Conservation (phyloP, 2,888 invertebrate species). For the Platycheirus rosarum region DNA sequence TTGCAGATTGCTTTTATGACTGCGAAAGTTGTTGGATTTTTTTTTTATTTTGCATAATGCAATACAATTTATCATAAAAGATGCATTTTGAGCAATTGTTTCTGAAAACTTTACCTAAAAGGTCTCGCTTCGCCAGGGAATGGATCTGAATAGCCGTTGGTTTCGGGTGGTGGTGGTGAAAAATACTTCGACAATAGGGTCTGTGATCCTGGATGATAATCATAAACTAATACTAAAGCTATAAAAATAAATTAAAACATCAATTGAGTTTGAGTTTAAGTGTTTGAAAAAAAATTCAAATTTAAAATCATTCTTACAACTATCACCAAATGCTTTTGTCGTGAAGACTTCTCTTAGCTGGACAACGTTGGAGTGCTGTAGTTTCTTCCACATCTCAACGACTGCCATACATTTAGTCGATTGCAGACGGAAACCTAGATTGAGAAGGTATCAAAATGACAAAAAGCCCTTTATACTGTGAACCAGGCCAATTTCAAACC, state of each 20-base stretch:
- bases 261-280: too few relatives aligned
- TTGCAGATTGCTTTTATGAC: constrained; percentile 83
- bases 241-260: constrained; percentile 6
- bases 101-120: constrained; percentile 79
- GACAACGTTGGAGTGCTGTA: constrained; percentile 97
- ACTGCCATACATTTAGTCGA: constrained; percentile 92
- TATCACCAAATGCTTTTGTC: constrained; percentile 97
- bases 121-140: constrained; percentile 90
- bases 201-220: constrained; percentile 95
- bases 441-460: constrained; percentile 72
- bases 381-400: constrained; percentile 97
- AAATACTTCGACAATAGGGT: constrained; percentile 95
- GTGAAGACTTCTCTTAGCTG: constrained; percentile 96
- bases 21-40: constrained; percentile 75
- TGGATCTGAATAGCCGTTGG: constrained; percentile 89
- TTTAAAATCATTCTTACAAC: constrained; percentile 86
- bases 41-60: constrained; percentile 20
- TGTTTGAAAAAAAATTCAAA: too few relatives aligned
- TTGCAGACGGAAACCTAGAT: constrained; percentile 89
- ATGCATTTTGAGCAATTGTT: constrained; percentile 34
- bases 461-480: constrained; percentile 68
- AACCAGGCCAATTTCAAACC: constrained; percentile 69
- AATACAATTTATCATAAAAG: constrained; percentile 45
- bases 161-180: constrained; percentile 83
- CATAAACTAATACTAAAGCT: constrained; percentile 97